These are phyloP conservation scores for Phrynocephalus guinanensis DNA, from an alignment of 2,797 vertebrate species.

Conservation along the genomic window DNA sequence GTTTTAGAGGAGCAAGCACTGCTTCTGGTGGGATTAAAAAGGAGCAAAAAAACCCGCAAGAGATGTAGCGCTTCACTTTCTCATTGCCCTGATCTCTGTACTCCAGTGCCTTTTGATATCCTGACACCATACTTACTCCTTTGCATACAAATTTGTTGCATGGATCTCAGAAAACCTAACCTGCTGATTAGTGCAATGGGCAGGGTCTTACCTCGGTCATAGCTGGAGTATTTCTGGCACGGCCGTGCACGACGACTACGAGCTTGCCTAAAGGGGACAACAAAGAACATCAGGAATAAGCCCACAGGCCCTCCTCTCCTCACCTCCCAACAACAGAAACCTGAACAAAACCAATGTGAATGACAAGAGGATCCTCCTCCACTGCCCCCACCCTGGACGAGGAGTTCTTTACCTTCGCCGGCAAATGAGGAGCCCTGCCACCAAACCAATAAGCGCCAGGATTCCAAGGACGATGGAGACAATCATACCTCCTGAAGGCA, in stretches of 20 bases:
- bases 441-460: slow-evolving; percentile 69
- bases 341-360: background rate
- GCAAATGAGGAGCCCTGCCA: slow-evolving; percentile 69
- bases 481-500: slow-evolving; percentile 74
- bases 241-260: slow-evolving; percentile 17
- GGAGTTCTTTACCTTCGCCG: slow-evolving; percentile 67
- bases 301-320: too few species aligned
- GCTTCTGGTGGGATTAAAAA: background rate
- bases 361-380: background rate
- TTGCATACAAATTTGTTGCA: too few species aligned
- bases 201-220: slow-evolving; percentile 24
- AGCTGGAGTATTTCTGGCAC: slow-evolving; percentile 3
- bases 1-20: background rate
- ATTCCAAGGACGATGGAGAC: slow-evolving; percentile 77
- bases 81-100: background rate
- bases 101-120: background rate
- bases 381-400: background rate
- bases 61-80: background rate
- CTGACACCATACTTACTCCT: too few species aligned
- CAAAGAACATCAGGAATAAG: background rate
- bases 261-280: slow-evolving; percentile 4
- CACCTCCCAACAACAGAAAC: background rate
- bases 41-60: background rate
- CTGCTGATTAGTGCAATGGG: background rate
- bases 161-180: background rate